Base-by-base conservation (phyloP, 2,797 vertebrate genomes). In the Nyctibius grandis region DNA sequence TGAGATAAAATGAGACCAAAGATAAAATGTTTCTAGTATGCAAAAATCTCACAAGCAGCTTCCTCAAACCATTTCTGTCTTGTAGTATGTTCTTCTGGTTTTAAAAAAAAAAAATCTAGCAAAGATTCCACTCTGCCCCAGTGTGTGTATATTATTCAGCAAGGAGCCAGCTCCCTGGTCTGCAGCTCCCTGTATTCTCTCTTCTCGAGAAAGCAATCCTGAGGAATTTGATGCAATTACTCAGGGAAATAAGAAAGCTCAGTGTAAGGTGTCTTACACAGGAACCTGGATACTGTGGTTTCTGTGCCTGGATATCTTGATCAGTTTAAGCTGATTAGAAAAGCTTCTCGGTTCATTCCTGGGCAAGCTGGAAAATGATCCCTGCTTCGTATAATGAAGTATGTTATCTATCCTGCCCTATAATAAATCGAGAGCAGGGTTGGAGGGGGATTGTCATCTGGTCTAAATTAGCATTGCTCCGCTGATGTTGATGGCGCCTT, bases 361-460 rank as follows among this genome's bases (percentile, higher is more conserved):
- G 91, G 90, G 90, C 88, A 77, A 84, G 89, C 85, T 89, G 95
- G 89, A 95, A 97, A 96, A 87, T 8, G 94, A 97, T 96, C 93
- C 74, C 70, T 85, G 88, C 93, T 95, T 90, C 91, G 94, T 95
- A 94, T 91, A 95, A 87, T 93, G 91, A 87, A 91, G 88, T 91
- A 74, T 85, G 86, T 95, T 96, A 85, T 93, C 91, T 91, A 9
- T 38, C 53, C 84, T 94, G 95, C 48, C 60, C 93, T 83, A 92
- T 86, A 93, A 93, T 95, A 95, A 96, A 93, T 94, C 28, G 50
- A 73, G 93, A 92, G 79, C 1, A 8, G 86, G 86, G 47, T 44
- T 89, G 94, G 89, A 36, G 88, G 85, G 91, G 93, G 84, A 54
- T 77, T 91, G 83, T 88, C 96, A 96, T 94, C 95, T 97, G 95